Conservation (phyloP, 2,888 invertebrate genomes). For the Metacarcinus magister region DNA sequence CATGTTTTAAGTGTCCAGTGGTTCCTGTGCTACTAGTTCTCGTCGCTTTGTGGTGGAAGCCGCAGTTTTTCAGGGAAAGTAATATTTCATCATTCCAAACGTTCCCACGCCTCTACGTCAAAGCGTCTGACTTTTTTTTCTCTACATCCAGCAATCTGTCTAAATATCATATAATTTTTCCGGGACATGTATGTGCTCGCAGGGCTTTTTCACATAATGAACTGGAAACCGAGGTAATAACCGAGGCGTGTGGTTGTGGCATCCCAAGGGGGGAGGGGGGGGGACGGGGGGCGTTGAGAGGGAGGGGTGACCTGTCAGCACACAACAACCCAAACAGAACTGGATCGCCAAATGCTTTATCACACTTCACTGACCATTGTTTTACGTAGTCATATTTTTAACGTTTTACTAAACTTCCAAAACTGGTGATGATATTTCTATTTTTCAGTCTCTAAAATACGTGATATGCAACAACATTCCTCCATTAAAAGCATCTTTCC, state of each 20-base stretch:
- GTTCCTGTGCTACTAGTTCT: not conserved
- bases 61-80: not conserved
- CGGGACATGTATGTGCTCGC: not conserved
- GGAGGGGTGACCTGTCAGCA: not conserved
- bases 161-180: not conserved
- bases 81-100: not conserved
- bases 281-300: not conserved
- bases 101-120: not conserved
- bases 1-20: not conserved
- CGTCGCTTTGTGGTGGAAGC: not conserved
- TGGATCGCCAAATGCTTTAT: not conserved
- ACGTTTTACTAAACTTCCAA: not conserved
- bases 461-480: not conserved
- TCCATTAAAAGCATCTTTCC: not conserved
- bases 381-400: not conserved
- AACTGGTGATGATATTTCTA: not conserved
- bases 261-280: not conserved
- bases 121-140: not conserved
- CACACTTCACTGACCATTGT: not conserved
- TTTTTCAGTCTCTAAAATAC: not conserved
- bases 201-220: not conserved
- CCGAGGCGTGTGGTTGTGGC: constrained; percentile 5
- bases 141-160: not conserved
- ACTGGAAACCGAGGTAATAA: constrained; percentile 14
- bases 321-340: not conserved